phyloP scores from a whole-genome alignment of 2,888 invertebrate species.

The Leptinotarsa haldemani region DNA sequence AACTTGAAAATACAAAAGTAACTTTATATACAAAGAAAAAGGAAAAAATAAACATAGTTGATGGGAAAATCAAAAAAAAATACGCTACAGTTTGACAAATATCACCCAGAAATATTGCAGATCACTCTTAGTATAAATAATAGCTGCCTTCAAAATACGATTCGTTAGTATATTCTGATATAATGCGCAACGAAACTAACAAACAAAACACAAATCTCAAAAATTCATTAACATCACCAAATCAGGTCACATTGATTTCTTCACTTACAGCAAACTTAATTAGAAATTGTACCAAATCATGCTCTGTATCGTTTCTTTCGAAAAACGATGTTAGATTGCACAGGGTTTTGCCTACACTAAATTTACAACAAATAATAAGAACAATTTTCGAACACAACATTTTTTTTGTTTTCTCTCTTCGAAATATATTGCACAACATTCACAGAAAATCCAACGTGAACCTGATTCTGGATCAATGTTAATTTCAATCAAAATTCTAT shows the following conservation, averaged over 20 bases:
- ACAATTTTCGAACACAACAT: constrained; percentile 2
- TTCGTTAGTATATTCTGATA: neutral
- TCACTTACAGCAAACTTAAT: constrained; percentile 52
- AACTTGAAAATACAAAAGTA: no score
- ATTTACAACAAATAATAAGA: constrained; percentile 29
- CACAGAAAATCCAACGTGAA: constrained; percentile 46
- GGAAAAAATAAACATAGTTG: neutral
- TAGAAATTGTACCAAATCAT: constrained; percentile 59
- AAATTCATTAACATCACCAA: constrained; percentile 25
- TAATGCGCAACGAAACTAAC: constrained; percentile 4
- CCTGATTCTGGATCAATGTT: constrained; percentile 36
- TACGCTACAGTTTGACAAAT: neutral
- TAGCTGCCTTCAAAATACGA: constrained; percentile 2
- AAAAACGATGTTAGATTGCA: constrained; percentile 54
- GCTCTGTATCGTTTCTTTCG: constrained; percentile 56
- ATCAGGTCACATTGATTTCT: constrained; percentile 47
- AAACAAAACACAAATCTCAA: constrained; percentile 17
- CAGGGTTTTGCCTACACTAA: constrained; percentile 37
- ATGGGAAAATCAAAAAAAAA: no score
- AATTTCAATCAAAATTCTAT: constrained; percentile 49
- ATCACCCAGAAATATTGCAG: neutral
- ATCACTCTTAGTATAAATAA: neutral
- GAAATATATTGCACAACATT: constrained; percentile 27
- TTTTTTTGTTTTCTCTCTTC: neutral
- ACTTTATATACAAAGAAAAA: neutral